These are phyloP conservation scores for Centropristis striata DNA, from an alignment of 2,113 vertebrate genomes.

Conservation along the genomic window DNA sequence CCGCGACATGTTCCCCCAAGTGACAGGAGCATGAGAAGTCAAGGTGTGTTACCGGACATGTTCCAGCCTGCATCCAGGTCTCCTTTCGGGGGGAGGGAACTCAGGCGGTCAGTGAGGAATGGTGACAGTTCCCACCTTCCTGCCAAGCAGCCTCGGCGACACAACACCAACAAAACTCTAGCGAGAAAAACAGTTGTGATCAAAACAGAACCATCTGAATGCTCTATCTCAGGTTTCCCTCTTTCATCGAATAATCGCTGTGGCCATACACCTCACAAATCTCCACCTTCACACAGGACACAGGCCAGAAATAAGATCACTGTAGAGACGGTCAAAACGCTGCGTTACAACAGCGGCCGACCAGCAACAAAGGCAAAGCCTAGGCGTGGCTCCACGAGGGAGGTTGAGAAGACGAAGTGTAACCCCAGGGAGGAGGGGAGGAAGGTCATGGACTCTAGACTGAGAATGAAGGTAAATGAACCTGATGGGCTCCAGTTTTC, in stretches of 20 bases:
- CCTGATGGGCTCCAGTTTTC: slow-evolving; percentile 48
- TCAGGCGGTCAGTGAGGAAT: slow-evolving; percentile 70
- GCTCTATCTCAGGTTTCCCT: slow-evolving; percentile 69
- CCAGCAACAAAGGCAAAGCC: slow-evolving; percentile 62
- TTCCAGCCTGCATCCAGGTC: slow-evolving; percentile 53
- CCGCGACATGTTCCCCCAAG: slow-evolving; percentile 55
- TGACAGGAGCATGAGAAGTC: slow-evolving; percentile 81
- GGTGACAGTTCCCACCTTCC: slow-evolving; percentile 9
- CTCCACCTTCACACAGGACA: slow-evolving; percentile 39
- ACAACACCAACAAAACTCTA: slow-evolving; percentile 34
- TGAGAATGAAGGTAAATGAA: slow-evolving; percentile 35
- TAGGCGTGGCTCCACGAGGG: slow-evolving; percentile 33
- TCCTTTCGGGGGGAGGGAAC: slow-evolving; percentile 59
- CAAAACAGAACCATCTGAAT: slow-evolving; percentile 79
- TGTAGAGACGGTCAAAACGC: slow-evolving; percentile 52
- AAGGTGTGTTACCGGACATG: slow-evolving; percentile 65
- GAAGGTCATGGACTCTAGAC: slow-evolving; percentile 35
- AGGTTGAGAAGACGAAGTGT: slow-evolving; percentile 36
- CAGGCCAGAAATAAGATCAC: slow-evolving; percentile 35
- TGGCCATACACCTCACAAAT: neutral
- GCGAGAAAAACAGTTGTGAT: slow-evolving; percentile 66
- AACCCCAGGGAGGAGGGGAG: slow-evolving; percentile 52
- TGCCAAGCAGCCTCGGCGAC: slow-evolving; percentile 35
- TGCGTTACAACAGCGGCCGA: slow-evolving; percentile 77
- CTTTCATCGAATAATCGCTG: slow-evolving; percentile 1